Base-by-base conservation (phyloP, 2,888 invertebrate genomes). In the Drosophila bunnanda region DNA sequence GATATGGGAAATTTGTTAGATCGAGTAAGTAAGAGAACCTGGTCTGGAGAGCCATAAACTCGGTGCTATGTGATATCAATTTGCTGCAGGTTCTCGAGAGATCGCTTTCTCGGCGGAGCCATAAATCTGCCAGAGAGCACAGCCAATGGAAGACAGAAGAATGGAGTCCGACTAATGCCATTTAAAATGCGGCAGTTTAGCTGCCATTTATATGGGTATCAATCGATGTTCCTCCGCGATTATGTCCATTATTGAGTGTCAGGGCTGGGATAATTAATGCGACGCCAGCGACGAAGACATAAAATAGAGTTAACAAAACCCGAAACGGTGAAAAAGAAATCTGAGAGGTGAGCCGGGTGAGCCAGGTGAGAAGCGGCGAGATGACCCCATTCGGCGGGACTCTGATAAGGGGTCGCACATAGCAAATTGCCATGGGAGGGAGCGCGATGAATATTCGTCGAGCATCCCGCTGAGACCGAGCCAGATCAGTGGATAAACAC, bases 201-300 rank as follows among this genome's bases (percentile, higher is more conserved):
- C 64, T 82, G 77, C 75, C 52, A 70, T 83, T 80, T 86, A 75
- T 76, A 72, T 83, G 79, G 83, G 61, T 77, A 77, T 77, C 78
- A 73, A 77, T 70, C 62, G 81, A 57, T 20, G 56, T 50, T 79
- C 58, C 68, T 54, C 20, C 9, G 17, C 54, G 30, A 52, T 22
- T 50, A 43, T 44, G 34, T 71, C 68, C 74, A 62, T 80, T 55
- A 70, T 77, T 67, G 46, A 61, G 64, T 82, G 77, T 64, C 43
- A 34, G 43, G 62, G 55, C 59, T 50, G 52, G 52, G 69, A 60
- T 82, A 86, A 82, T 88, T 82, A 83, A 82, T 77, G 87, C 78
- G 52, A 65, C 39, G 48, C 46, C 55, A 22, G 41, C 67, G 67
- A 73, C 65, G 48, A 73, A 76, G 69, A 58, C 59, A 70, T 72